Conservation (phyloP, 2,113 vertebrate genomes). For the Meleagris gallopavo region DNA sequence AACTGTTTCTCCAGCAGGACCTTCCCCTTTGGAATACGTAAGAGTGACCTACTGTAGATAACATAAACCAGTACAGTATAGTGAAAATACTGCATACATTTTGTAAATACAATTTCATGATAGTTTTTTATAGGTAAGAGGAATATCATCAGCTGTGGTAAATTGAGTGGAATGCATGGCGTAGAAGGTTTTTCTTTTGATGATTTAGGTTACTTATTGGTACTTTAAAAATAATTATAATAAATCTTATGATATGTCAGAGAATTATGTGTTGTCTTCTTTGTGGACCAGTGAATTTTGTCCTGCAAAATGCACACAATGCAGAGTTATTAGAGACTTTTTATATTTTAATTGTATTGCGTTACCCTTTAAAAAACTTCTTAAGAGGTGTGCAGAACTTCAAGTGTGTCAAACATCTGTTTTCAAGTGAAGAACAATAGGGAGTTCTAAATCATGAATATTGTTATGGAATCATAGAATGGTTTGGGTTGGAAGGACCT, state of each 20-base stretch:
- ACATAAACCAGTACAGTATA: neutral
- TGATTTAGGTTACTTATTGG: neutral
- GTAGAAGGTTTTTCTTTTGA: neutral
- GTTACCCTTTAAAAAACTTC: neutral
- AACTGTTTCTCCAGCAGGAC: neutral
- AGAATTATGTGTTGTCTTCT: neutral
- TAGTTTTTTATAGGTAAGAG: neutral
- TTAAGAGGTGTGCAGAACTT: neutral
- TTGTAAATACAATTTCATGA: neutral
- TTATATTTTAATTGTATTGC: neutral
- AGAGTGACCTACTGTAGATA: neutral
- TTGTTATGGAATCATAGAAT: neutral
- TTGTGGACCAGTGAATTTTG: neutral
- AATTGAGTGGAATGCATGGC: rapidly evolving
- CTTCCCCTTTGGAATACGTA: neutral
- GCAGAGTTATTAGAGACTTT: neutral
- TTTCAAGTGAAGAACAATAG: neutral
- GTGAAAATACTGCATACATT: neutral
- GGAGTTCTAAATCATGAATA: neutral
- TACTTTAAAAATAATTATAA: neutral
- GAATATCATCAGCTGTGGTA: neutral
- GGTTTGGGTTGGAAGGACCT: too few relatives aligned
- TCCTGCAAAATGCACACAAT: neutral
- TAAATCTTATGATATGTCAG: too few relatives aligned
- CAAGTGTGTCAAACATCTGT: neutral